Base-by-base conservation (phyloP, 2,797 vertebrate species). In the Muraenolepis orangiensis region DNA sequence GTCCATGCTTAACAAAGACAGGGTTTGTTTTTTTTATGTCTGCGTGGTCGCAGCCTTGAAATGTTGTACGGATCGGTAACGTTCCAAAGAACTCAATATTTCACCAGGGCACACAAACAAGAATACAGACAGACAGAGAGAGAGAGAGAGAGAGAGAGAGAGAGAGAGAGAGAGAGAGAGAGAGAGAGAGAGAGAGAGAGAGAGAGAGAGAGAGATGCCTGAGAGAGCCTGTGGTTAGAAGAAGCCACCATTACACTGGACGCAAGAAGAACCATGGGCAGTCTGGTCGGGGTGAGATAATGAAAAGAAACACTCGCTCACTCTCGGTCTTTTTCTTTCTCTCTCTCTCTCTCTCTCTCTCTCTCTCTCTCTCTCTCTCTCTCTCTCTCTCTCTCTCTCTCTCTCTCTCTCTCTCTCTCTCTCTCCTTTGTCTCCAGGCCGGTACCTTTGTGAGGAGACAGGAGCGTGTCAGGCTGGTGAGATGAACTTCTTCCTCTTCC, bases 201-300 rank as follows among this genome's bases (percentile, higher is more conserved):
- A 51, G 42, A 51, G 18, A 51, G 42, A 51, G 42, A 51, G 18
- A 51, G 42, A 51, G 18, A 51, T 4, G 42, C 4, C n/a, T n/a
- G n/a, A n/a, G n/a, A n/a, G n/a, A n/a, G n/a, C n/a, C n/a, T n/a
- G n/a, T n/a, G n/a, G 20, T 69, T 76, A 71, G 71, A 51, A 70
- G 51, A 51, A 72, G 66, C 80, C 76, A 72, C 71, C 73, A 16
- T 80, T 80, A 76, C 40, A 66, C 28, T 78, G 76, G 71, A 83
- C 40, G 40, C 70, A 23, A 32, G 30, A 57, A 32, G n/a, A n/a
- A n/a, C n/a, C 31, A 32, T 40, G 8, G 77, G 72, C 61, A 2
- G 32, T 6, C 70, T 69, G 20, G n/a, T 80, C 74, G 66, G 68
- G 3, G 72, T 73, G 30, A 80, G 40, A 76, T 46, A 8, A 69